These are phyloP conservation scores for Odocoileus virginianus DNA, from an alignment of 2,113 vertebrate genomes.

Conservation along the genomic window DNA sequence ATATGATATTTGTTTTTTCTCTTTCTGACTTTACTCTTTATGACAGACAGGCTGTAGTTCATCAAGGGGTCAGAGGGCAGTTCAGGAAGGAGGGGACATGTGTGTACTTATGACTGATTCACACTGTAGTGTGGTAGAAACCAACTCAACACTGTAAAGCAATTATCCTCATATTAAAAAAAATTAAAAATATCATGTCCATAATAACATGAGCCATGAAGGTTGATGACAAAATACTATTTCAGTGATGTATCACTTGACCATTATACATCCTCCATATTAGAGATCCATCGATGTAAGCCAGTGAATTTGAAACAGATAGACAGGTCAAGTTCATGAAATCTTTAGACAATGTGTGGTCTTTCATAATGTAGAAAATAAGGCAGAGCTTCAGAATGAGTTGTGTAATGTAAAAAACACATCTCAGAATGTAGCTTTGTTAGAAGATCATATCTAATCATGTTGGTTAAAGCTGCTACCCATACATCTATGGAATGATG, in stretches of 20 bases:
- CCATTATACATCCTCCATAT: background rate
- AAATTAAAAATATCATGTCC: background rate
- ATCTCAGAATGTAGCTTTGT: background rate
- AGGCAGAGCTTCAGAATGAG: background rate
- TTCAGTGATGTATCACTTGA: background rate
- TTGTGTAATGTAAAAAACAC: background rate
- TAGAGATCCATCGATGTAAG: background rate
- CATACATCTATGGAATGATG: background rate
- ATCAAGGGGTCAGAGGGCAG: background rate
- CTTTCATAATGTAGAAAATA: background rate
- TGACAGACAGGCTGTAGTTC: background rate
- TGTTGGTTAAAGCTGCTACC: background rate
- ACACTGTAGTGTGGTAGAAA: background rate
- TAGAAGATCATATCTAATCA: background rate
- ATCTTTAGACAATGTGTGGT: background rate
- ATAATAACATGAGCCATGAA: rapidly evolving
- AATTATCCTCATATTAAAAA: background rate
- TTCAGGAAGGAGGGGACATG: background rate
- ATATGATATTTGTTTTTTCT: background rate
- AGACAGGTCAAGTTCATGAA: background rate
- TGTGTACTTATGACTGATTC: background rate
- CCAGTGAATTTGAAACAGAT: background rate
- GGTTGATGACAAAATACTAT: background rate
- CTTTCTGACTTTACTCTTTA: background rate
- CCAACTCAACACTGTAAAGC: background rate